Base-by-base conservation (phyloP, 2,888 invertebrate species). In the Eupithecia subumbrata region DNA sequence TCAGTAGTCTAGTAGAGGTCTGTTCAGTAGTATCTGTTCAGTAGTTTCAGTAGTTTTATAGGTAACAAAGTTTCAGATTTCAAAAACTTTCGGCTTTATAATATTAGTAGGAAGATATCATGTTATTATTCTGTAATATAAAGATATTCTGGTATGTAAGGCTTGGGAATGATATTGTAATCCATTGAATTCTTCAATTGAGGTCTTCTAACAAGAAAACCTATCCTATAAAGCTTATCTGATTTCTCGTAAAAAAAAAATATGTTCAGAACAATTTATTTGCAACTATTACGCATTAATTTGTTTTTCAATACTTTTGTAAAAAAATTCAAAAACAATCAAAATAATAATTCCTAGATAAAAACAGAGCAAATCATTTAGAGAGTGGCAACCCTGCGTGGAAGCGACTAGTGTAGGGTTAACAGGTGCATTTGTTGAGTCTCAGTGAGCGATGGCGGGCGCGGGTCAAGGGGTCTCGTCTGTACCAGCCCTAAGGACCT, bases 341-440 rank as follows among this genome's bases (percentile, higher is more conserved):
- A 56, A 3, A 22, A 56, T 22, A 4, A n/a, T 2, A 9, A 52
- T n/a, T 52, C 52, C 8, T 22, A 12, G 22, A 60, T 25, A 60
- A 60, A 60, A 25, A 25, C 12, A 11, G 0, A 56, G 11, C 22
- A 56, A n/a, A 60, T 25, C 8, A 14, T 60, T 25, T 60, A 12
- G 22, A 52, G 8, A 14, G 69, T 48, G 75, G 30, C 74, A 81
- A 12, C 81, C 81, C 81, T 84, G 79, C n/a, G 30, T 25, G n/a
- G 40, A 67, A 56, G 73, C 80, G 79, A 82, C 76, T 79, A 79
- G 80, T 75, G 80, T 79, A 82, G 84, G 85, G 85, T 86, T 85
- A 85, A 85, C 87, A 87, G 86, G 87, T 87, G 84, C 81, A 83
- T 83, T 83, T 83, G 85, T 81, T 78, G 76, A 78, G 76, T 80